phyloP scores from a whole-genome alignment of 2,888 invertebrate genomes.

The Anaspis maculata region DNA sequence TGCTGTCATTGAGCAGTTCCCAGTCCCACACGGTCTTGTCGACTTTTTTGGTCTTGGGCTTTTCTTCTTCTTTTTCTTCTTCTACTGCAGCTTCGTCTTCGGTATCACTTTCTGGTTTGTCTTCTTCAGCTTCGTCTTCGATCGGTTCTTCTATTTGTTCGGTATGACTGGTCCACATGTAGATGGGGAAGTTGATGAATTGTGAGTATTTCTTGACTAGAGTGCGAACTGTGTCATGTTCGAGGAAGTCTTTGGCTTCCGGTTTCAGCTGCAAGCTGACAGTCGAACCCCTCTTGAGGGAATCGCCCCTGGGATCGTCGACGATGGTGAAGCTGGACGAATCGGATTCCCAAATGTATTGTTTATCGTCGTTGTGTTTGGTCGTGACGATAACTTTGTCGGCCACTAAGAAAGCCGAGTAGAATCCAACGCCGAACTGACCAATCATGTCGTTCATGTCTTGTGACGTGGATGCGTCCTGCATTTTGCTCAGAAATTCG shows the following conservation, averaged over 20 bases:
- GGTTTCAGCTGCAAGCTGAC: slow-evolving; percentile 85
- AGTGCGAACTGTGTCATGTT: slow-evolving; percentile 81
- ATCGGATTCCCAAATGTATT: slow-evolving; percentile 98
- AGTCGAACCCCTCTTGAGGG: slow-evolving; percentile 66
- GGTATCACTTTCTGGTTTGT: slow-evolving; percentile 48
- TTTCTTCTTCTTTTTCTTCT: slow-evolving; percentile 59
- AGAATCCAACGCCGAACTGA: slow-evolving; percentile 99
- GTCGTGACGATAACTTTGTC: slow-evolving; percentile 93
- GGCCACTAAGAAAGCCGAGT: slow-evolving; percentile 93
- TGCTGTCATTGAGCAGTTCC: slow-evolving; percentile 92
- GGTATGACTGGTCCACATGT: slow-evolving; percentile 74
- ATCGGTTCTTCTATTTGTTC: slow-evolving; percentile 66
- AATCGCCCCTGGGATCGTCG: slow-evolving; percentile 90
- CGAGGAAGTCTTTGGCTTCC: slow-evolving; percentile 93
- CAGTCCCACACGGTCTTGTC: slow-evolving; percentile 98
- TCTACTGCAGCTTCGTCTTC: slow-evolving; percentile 59
- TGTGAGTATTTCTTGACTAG: slow-evolving; percentile 97
- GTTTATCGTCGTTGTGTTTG: slow-evolving; percentile 88
- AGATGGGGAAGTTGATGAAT: slow-evolving; percentile 99
- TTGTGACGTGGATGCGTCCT: slow-evolving; percentile 55
- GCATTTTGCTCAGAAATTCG: slow-evolving; percentile 89
- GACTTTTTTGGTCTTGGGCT: slow-evolving; percentile 76
- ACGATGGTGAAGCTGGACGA: slow-evolving; percentile 80
- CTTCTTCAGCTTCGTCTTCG: slow-evolving; percentile 44
- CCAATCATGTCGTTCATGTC: slow-evolving; percentile 97